Base-by-base conservation (phyloP, 2,888 invertebrate genomes). In the Acanthosepion esculentum region DNA sequence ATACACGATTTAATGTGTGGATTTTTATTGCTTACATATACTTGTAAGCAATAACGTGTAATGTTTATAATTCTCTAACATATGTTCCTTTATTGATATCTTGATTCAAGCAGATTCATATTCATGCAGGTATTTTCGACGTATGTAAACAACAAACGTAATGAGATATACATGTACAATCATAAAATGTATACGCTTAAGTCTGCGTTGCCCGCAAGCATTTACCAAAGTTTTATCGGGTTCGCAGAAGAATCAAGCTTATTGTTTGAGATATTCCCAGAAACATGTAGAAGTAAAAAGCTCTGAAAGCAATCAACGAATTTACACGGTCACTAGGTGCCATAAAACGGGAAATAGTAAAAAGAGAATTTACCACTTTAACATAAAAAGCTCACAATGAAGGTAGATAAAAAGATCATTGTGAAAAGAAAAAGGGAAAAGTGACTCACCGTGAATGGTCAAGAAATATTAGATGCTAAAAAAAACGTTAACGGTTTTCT, bases 331-430 rank as follows among this genome's bases (percentile, higher is more conserved):
- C 78, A n/a, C 59, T 59, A 20, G 59, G 59, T 59, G 59, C 59
- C 20, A 59, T 59, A 33, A n/a, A n/a, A 78, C 4, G 33, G n/a
- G 33, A 78, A 15, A 78, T 33, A 33, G 33, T 78, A 78, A n/a
- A 78, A 78, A n/a, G n/a, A 78, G n/a, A 78, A 78, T 78, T 33
- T n/a, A 78, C 78, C 78, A 78, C 78, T 78, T 78, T 33, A n/a
- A 12, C n/a, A n/a, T 33, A 78, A 78, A 78, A 78, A 78, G n/a
- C 78, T n/a, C n/a, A n/a, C 78, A n/a, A 12, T 33, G 78, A 15
- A n/a, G 15, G 78, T 78, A 78, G 78, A 78, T 78, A n/a, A 78
- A 78, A 78, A 78, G 78, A 33, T 78, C n/a, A 18, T 78, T 78
- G 78, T n/a, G 33, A n/a, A 78, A 33, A n/a, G 78, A 78, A 78